Evolutionary conservation across 2,113 vertebrate species (phyloP).

Genomic region (Odobenus rosmarus): DNA sequence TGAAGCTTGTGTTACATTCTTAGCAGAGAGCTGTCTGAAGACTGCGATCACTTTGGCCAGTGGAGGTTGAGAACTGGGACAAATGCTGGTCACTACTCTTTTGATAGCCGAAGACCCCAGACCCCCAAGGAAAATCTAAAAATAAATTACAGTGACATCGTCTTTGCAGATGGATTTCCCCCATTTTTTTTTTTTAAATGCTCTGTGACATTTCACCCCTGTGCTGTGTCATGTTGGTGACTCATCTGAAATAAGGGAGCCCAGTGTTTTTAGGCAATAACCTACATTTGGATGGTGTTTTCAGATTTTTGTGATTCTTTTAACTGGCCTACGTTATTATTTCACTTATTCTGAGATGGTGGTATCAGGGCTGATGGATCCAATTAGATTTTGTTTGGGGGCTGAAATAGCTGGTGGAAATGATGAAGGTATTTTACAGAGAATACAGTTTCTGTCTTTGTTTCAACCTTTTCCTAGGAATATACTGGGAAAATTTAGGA

Average conservation of each 20-base stretch:
- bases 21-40: not conserved
- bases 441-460: not conserved
- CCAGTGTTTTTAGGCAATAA: slow-evolving; percentile 1
- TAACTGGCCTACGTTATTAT: not conserved
- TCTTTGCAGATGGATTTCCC: not conserved
- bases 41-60: not conserved
- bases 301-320: not conserved
- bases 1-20: slow-evolving; percentile 5
- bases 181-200: not conserved
- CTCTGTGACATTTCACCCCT: not conserved
- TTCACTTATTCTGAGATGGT: slow-evolving; percentile 24
- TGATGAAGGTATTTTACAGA: not conserved
- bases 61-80: not conserved
- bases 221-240: not conserved
- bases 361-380: not conserved
- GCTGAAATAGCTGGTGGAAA: not conserved
- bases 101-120: not conserved
- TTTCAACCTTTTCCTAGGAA: slow-evolving; percentile 12
- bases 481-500: slow-evolving; percentile 14
- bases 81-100: not conserved
- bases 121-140: not conserved
- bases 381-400: slow-evolving; percentile 36
- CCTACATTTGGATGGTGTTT: slow-evolving; percentile 25
- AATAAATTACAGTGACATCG: not conserved
- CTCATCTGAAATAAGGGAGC: slow-evolving; percentile 25